Conservation (phyloP, 1,140 invertebrate species). For the Leptopilina boulardi region DNA sequence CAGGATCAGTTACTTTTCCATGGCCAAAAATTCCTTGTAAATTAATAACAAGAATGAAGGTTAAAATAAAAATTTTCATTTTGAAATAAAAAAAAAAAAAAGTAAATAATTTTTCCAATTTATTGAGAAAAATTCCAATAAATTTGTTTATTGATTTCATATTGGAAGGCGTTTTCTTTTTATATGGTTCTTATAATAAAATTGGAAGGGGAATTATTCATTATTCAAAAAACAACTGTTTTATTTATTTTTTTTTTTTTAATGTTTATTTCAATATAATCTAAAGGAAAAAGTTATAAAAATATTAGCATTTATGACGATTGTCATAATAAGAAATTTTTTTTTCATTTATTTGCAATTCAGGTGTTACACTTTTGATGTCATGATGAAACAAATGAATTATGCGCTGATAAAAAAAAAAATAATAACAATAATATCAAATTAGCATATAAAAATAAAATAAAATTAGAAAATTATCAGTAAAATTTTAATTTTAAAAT, state of each 20-base stretch:
- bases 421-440: not conserved
- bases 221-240: not conserved
- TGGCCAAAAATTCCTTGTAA: constrained; percentile 57
- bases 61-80: not conserved
- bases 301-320: not conserved
- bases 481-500: too few relatives aligned
- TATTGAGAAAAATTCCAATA: not conserved
- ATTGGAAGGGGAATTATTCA: constrained; percentile 5
- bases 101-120: too few relatives aligned
- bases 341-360: not conserved
- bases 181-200: not conserved
- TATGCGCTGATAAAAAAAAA: not conserved
- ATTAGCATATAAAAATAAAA: not conserved
- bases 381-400: not conserved
- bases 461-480: too few relatives aligned
- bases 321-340: not conserved
- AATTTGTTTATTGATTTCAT: not conserved
- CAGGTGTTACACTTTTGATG: not conserved
- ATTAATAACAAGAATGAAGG: constrained; percentile 7
- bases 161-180: not conserved
- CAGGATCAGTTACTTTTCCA: constrained; percentile 67
- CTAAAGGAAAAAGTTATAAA: not conserved
- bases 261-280: not conserved
- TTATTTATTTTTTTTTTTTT: not conserved
- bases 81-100: not conserved